Conservation (phyloP, 2,888 invertebrate genomes). For the Brenthis daphne region DNA sequence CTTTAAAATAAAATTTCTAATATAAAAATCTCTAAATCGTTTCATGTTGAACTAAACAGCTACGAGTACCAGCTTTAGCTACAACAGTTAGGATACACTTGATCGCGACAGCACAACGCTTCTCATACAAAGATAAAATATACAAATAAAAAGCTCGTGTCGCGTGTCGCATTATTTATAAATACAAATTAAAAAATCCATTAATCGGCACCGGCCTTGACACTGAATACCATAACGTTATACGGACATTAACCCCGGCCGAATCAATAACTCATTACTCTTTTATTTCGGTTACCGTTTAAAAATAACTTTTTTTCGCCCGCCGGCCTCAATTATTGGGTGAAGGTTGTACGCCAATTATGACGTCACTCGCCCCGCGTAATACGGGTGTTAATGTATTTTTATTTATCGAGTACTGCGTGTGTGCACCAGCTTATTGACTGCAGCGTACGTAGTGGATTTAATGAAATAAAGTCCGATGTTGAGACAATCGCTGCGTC, state of each 20-base stretch:
- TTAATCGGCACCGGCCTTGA: slow-evolving; percentile 49
- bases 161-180: slow-evolving; percentile 27
- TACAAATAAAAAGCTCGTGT: slow-evolving; percentile 19
- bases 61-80: no score
- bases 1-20: no score
- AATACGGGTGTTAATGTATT: slow-evolving; percentile 43
- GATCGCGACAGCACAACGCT: not conserved
- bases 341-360: slow-evolving; percentile 57
- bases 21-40: no score
- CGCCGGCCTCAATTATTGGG: slow-evolving; percentile 59
- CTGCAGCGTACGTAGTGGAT: slow-evolving; percentile 1
- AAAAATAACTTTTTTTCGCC: slow-evolving; percentile 61
- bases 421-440: slow-evolving; percentile 27
- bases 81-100: not conserved
- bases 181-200: slow-evolving; percentile 44
- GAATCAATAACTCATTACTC: slow-evolving; percentile 66
- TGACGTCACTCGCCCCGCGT: slow-evolving; percentile 46
- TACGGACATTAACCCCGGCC: slow-evolving; percentile 53
- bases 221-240: slow-evolving; percentile 50
- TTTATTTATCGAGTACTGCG: slow-evolving; percentile 39
- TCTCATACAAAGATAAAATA: not conserved
- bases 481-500: slow-evolving; percentile 9
- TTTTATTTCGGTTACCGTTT: slow-evolving; percentile 61
- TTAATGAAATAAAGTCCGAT: slow-evolving; percentile 8
- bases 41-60: no score